phyloP scores from a whole-genome alignment of 2,797 vertebrate species.

The Lepilemur septentrionalis region DNA sequence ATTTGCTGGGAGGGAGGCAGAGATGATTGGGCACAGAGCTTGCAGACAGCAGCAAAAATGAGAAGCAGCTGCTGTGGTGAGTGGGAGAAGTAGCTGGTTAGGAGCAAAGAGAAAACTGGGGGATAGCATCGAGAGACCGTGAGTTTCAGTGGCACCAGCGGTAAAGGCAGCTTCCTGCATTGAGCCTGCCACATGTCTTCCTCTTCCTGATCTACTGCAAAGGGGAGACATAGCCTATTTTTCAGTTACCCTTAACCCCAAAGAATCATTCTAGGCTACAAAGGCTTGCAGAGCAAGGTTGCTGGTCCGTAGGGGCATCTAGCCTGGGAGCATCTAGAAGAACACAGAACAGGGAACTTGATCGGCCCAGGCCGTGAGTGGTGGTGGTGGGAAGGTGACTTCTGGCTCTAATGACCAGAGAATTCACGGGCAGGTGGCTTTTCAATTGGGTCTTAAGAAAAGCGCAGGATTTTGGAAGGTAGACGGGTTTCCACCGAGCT shows the following conservation, averaged over 20 bases:
- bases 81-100: accelerated
- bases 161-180: too few relatives aligned
- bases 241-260: not conserved
- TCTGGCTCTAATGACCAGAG: not conserved
- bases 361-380: too few relatives aligned
- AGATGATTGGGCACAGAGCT: not conserved
- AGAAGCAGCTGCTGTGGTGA: not conserved
- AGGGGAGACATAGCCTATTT: not conserved
- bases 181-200: accelerated
- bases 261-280: not conserved
- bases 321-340: accelerated
- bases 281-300: too few relatives aligned
- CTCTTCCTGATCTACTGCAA: not conserved
- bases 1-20: not conserved
- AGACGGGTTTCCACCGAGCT: not conserved
- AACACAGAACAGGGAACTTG: accelerated
- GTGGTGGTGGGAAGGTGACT: not conserved
- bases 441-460: not conserved
- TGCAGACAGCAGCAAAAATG: not conserved
- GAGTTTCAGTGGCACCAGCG: not conserved
- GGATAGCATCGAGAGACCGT: accelerated
- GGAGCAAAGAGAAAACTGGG: not conserved
- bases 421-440: not conserved
- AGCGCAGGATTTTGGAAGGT: not conserved
- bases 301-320: not conserved